Evolutionary conservation across 2,888 invertebrate species (phyloP).

Genomic region (Watsonalla binaria): DNA sequence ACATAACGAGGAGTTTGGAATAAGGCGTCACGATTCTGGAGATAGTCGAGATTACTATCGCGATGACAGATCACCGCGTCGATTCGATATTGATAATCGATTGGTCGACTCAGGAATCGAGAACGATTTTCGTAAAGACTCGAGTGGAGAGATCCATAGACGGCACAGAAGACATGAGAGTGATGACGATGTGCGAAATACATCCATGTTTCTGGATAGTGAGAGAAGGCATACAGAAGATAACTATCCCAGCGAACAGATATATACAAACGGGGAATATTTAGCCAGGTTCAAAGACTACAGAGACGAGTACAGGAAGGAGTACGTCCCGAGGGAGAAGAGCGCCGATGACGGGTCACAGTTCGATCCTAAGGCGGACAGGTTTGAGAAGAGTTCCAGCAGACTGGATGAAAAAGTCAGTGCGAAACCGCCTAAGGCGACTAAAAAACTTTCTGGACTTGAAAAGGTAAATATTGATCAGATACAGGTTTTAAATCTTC

Average conservation of each 20-base stretch:
- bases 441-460: constrained; percentile 84
- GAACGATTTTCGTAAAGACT: constrained; percentile 87
- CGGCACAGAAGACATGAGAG: constrained; percentile 74
- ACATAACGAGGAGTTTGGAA: constrained; percentile 50
- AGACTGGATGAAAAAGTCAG: constrained; percentile 73
- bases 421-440: constrained; percentile 79
- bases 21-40: constrained; percentile 68
- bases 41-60: constrained; percentile 72
- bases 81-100: constrained; percentile 78
- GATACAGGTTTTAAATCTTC: neutral
- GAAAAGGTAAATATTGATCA: constrained; percentile 78
- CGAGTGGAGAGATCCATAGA: constrained; percentile 76
- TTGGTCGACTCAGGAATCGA: constrained; percentile 89
- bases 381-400: constrained; percentile 73
- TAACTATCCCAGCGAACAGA: constrained; percentile 71
- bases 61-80: constrained; percentile 62
- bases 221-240: constrained; percentile 86
- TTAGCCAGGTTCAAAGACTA: constrained; percentile 54
- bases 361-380: constrained; percentile 81
- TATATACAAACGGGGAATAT: constrained; percentile 68
- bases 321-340: constrained; percentile 64
- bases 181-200: constrained; percentile 83
- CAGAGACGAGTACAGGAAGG: constrained; percentile 60
- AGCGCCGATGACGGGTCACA: constrained; percentile 83
- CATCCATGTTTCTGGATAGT: constrained; percentile 84